Conservation (phyloP, 2,113 vertebrate genomes). For the Bubalus kerabau region DNA sequence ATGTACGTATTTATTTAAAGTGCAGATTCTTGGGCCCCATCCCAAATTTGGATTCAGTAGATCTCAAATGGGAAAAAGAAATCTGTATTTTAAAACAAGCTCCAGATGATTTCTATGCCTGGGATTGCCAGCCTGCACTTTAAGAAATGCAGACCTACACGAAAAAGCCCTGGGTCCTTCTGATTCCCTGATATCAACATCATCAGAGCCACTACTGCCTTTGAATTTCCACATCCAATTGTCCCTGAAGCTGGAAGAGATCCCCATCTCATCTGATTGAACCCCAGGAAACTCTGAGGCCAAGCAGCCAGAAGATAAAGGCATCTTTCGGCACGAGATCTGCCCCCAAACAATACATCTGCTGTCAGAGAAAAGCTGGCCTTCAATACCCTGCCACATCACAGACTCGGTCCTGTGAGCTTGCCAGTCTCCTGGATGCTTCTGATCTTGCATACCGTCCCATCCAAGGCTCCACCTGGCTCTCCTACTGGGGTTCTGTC, state of each 20-base stretch:
- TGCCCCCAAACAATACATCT: not conserved
- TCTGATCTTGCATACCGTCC: not conserved
- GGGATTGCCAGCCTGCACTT: not conserved
- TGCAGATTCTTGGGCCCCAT: not conserved
- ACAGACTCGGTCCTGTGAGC: not conserved
- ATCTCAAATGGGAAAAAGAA: not conserved
- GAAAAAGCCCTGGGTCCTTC: not conserved
- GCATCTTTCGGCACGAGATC: not conserved
- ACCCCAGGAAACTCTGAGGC: not conserved
- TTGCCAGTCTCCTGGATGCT: accelerated
- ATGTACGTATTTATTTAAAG: not conserved
- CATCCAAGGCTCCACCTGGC: accelerated
- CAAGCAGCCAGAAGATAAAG: not conserved
- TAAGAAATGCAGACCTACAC: not conserved
- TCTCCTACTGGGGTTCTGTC: not conserved
- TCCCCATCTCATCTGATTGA: not conserved
- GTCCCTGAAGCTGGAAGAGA: not conserved
- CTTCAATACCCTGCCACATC: accelerated
- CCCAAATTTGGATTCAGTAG: not conserved
- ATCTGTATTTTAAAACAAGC: not conserved
- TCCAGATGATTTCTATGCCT: not conserved
- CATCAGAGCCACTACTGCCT: not conserved
- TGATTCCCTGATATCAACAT: not conserved
- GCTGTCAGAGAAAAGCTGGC: not conserved
- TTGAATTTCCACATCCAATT: not conserved